phyloP scores from a whole-genome alignment of 2,113 vertebrate species.

The Ptychochromis oligacanthus region DNA sequence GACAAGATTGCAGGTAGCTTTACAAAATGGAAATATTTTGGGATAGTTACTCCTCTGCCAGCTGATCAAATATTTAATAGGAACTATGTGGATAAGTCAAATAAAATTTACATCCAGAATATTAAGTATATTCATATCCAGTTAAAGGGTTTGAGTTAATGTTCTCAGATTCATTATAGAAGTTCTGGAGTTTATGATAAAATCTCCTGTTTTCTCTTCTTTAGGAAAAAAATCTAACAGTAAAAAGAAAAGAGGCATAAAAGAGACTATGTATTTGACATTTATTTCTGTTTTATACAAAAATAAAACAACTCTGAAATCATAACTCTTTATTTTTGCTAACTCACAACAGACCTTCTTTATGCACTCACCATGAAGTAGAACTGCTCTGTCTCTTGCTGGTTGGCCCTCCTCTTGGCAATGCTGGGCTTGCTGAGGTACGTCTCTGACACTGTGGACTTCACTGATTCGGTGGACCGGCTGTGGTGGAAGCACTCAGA shows the following conservation, averaged over 20 bases:
- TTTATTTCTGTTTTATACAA: background rate
- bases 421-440: slow-evolving; percentile 98
- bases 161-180: background rate
- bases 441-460: slow-evolving; percentile 95
- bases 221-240: background rate
- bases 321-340: background rate
- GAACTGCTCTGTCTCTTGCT: slow-evolving; percentile 98
- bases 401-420: slow-evolving; percentile 95
- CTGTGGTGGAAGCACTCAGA: slow-evolving; percentile 99
- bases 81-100: background rate
- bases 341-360: accelerated
- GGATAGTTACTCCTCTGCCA: background rate
- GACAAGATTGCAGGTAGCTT: slow-evolving; percentile 38
- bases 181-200: background rate
- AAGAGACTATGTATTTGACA: background rate
- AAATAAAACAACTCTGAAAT: background rate
- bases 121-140: background rate
- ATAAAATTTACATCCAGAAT: background rate
- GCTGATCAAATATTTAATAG: slow-evolving; percentile 18
- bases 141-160: background rate
- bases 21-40: slow-evolving; percentile 6
- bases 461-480: slow-evolving; percentile 96
- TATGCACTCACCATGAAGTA: slow-evolving; percentile 91
- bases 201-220: background rate
- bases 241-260: background rate